These are phyloP conservation scores for Styela clava DNA, from an alignment of 23 tunicate genomes.

Conservation along the genomic window DNA sequence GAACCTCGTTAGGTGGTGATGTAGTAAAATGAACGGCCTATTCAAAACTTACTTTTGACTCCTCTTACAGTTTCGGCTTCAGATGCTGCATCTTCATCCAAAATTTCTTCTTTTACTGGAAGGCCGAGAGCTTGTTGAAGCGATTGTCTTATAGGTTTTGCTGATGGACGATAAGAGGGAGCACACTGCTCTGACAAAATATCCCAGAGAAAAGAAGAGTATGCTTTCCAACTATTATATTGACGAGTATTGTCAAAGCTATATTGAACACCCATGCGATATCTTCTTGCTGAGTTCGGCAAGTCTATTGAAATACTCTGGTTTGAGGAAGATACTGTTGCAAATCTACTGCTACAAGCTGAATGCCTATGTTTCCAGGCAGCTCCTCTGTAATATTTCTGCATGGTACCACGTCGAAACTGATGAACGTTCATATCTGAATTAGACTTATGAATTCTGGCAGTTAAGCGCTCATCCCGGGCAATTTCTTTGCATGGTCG, in stretches of 20 bases:
- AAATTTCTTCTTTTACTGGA: background rate
- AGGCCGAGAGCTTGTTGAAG: constrained; percentile 33
- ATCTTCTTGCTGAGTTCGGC: background rate
- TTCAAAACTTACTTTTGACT: background rate
- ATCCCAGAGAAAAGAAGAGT: constrained; percentile 31
- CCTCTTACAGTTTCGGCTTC: background rate
- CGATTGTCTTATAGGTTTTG: constrained; percentile 37
- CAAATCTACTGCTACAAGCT: background rate
- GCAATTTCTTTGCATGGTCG: constrained; percentile 27
- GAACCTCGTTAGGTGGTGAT: too few species aligned
- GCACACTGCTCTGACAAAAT: constrained; percentile 33
- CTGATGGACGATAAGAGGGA: constrained; percentile 56
- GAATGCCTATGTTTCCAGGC: background rate
- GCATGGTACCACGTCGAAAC: constrained; percentile 37
- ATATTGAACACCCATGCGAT: background rate
- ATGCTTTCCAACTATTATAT: constrained; percentile 34
- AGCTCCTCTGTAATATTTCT: background rate
- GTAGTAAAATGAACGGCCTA: too few species aligned
- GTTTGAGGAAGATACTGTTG: background rate
- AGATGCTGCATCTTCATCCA: background rate
- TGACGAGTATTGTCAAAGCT: background rate
- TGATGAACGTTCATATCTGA: constrained; percentile 52
- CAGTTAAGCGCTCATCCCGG: constrained; percentile 15
- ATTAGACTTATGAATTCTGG: constrained; percentile 38
- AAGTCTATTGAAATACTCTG: background rate